Evolutionary conservation across 2,888 invertebrate genomes (phyloP).

Genomic region (Drosophila paranaensis): DNA sequence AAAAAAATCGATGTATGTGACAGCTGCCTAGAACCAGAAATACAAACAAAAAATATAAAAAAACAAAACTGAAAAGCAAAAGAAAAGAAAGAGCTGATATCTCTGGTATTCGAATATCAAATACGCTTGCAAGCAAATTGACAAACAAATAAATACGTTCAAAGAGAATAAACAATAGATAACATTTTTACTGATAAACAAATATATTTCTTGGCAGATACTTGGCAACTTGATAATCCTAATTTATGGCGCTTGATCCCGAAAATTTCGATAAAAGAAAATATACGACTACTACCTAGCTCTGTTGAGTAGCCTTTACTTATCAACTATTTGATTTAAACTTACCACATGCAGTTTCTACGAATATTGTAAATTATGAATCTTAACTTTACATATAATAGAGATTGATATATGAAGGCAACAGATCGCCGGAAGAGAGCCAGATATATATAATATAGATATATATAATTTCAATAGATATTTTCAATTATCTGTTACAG

Average conservation of each 20-base stretch:
- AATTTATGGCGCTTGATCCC: background rate
- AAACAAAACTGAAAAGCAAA: slow-evolving; percentile 4
- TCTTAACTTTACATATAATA: too few relatives aligned
- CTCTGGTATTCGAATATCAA: background rate
- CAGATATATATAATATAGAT: too few relatives aligned
- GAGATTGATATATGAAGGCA: too few relatives aligned
- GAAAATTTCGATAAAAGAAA: background rate
- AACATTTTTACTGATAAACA: background rate
- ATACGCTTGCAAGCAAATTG: slow-evolving; percentile 3
- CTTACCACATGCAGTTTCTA: too few relatives aligned
- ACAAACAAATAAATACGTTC: background rate
- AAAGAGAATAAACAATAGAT: background rate
- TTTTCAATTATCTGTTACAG: background rate
- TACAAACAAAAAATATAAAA: slow-evolving; percentile 20
- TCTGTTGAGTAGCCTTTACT: too few relatives aligned
- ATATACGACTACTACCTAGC: too few relatives aligned
- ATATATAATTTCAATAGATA: too few relatives aligned
- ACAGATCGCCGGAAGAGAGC: too few relatives aligned
- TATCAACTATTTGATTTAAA: background rate
- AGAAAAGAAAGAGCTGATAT: background rate
- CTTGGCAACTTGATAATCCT: background rate
- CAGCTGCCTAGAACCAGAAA: slow-evolving; percentile 58
- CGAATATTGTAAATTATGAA: too few relatives aligned
- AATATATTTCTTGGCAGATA: background rate
- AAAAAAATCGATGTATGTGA: slow-evolving; percentile 30